Conservation (phyloP, 2,113 vertebrate genomes). For the Oreochromis tanganicae region DNA sequence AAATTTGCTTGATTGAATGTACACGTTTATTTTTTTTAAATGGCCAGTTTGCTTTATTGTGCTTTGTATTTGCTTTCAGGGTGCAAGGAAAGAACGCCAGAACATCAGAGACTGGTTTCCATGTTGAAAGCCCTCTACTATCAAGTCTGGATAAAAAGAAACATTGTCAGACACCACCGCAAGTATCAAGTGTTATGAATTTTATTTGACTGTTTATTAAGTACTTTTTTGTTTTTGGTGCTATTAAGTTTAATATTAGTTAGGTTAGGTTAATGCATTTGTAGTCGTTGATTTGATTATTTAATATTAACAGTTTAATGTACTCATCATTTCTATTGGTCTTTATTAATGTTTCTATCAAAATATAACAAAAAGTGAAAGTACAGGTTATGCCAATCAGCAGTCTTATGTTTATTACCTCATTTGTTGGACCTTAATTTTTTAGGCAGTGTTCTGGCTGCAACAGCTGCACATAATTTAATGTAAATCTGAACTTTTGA, state of each 20-base stretch:
- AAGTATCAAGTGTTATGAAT: background rate
- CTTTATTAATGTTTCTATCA: background rate
- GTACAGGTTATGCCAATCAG: background rate
- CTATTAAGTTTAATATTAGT: background rate
- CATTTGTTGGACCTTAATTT: background rate
- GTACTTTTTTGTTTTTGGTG: background rate
- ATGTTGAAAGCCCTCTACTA: background rate
- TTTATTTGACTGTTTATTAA: background rate
- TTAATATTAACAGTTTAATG: background rate
- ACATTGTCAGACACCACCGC: background rate
- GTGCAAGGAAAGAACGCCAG: background rate
- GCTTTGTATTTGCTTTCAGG: background rate
- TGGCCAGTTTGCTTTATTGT: background rate
- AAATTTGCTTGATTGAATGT: background rate
- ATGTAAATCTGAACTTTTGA: background rate
- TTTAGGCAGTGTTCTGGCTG: background rate
- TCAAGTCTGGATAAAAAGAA: background rate
- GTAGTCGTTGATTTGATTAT: background rate
- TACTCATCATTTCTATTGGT: background rate
- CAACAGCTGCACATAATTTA: accelerated
- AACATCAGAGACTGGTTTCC: background rate
- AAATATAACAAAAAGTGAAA: background rate
- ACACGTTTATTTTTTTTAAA: background rate
- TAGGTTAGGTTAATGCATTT: background rate
- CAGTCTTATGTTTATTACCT: background rate